Base-by-base conservation (phyloP, 2,797 vertebrate genomes). In the Chromobotia macracanthus region DNA sequence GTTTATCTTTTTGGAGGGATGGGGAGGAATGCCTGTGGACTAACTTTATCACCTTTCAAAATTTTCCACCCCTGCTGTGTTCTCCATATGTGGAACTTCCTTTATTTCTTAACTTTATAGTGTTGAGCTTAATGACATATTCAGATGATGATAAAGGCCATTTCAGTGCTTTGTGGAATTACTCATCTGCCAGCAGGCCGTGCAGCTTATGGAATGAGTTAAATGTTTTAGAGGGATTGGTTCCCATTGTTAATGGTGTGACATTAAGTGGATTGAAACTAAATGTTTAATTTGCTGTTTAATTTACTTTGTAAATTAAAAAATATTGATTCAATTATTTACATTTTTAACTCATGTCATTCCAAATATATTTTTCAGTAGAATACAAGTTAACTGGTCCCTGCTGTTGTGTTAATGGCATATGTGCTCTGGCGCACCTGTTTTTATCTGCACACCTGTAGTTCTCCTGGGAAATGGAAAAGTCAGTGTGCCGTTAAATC, bases 181-280 rank as follows among this genome's bases (percentile, higher is more conserved):
- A 67, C 41, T 81, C 71, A 72, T 78, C 80, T 83, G 84, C 69
- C 48, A 55, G 38, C 56, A 69, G 70, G 31, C 60, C 80, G 11
- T 50, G 58, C 31, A 44, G 66, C 81, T 85, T 82, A 75, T 83
- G 80, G 80, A 82, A 70, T 64, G 8, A 72, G 64, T 50, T 63
- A 53, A 75, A 71, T 77, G 51, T 50, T 81, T 50, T 21, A 7
- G 35, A 60, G 64, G 56, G 67, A 76, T 53, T 72, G 18, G 65
- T 38, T 78, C 38, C 28, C 56, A 41, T 28, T 41, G 56, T 16
- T 19, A 48, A 38, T 9, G 31, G 63, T 18, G 31, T 16, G 4
- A 12, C 13, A 31, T 19, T 56, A 38, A 44, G 23, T 19, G 44
- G 1, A 50, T 19, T 35, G 25, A 46, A 18, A 51, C 3, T 41